Percentiles rank a stretch among this genome's conserved stretches.
phyloP scores from a whole-genome alignment of 2,888 invertebrate species.

The Catocala nupta region DNA sequence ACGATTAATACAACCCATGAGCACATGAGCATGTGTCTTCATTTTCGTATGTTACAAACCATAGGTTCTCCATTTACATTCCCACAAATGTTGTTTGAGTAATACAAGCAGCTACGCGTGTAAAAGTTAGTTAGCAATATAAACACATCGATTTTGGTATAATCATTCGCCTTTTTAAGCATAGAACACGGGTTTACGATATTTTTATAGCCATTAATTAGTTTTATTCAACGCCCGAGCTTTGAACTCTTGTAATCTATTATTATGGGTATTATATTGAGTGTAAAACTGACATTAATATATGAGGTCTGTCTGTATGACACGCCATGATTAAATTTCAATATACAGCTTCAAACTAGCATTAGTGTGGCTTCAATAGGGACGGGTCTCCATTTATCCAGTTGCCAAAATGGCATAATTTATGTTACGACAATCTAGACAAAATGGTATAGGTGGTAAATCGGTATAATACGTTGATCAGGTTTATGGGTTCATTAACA shows the following conservation, averaged over 20 bases:
- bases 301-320: conserved; percentile 9
- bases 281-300: conserved; percentile 12
- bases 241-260: conserved; percentile 33
- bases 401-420: no score
- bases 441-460: no score
- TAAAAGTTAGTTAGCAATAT: conserved; percentile 1
- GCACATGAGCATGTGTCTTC: no score
- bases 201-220: conserved; percentile 45
- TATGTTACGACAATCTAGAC: no score
- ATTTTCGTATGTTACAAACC: no score
- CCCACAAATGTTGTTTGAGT: background rate
- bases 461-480: no score
- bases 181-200: conserved; percentile 34
- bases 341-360: no score
- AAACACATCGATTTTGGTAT: conserved; percentile 7
- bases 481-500: no score
- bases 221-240: conserved; percentile 37
- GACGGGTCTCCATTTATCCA: no score
- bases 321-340: background rate
- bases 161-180: conserved; percentile 27
- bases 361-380: no score
- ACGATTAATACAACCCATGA: no score
- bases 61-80: no score
- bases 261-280: conserved; percentile 35
- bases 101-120: background rate